Conservation (phyloP, 2,797 vertebrate species). For the Holocentrus rufus region DNA sequence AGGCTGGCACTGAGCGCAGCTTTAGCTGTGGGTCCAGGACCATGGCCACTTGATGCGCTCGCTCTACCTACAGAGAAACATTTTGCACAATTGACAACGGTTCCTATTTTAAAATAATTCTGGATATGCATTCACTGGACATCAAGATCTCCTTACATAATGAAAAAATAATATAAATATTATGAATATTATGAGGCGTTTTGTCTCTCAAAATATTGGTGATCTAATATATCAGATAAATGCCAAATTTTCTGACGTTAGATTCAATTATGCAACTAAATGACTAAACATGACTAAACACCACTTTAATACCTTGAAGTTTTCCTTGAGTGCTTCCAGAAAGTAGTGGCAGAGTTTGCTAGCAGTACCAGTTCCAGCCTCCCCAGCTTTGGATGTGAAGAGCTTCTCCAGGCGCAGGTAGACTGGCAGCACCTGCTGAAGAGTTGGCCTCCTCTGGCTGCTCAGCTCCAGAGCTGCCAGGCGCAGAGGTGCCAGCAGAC, state of each 20-base stretch:
- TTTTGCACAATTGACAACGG: neutral
- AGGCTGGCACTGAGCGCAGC: conserved; percentile 93
- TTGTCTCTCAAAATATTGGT: neutral
- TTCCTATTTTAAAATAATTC: neutral
- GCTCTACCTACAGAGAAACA: conserved; percentile 83
- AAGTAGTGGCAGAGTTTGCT: conserved; percentile 99
- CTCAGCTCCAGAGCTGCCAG: conserved; percentile 94
- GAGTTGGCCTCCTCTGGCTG: conserved; percentile 92
- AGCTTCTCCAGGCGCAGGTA: conserved; percentile 97
- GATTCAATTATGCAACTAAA: neutral
- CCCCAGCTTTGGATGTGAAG: conserved; percentile 96
- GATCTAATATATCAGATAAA: neutral
- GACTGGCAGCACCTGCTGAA: conserved; percentile 96
- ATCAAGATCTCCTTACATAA: neutral
- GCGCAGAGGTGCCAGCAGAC: conserved; percentile 92
- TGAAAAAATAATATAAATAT: no score
- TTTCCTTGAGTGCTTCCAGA: conserved; percentile 97
- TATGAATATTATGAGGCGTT: neutral
- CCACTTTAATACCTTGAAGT: conserved; percentile 86
- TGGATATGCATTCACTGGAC: neutral
- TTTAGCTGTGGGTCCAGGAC: conserved; percentile 97
- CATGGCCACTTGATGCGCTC: conserved; percentile 98
- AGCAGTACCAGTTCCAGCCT: conserved; percentile 87
- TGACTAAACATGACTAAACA: neutral
- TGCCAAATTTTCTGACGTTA: neutral